Evolutionary conservation across 2,888 invertebrate genomes (phyloP), one percentile per base, ranked within the genome.

Genomic region (Adelphocoris suturalis): DNA sequence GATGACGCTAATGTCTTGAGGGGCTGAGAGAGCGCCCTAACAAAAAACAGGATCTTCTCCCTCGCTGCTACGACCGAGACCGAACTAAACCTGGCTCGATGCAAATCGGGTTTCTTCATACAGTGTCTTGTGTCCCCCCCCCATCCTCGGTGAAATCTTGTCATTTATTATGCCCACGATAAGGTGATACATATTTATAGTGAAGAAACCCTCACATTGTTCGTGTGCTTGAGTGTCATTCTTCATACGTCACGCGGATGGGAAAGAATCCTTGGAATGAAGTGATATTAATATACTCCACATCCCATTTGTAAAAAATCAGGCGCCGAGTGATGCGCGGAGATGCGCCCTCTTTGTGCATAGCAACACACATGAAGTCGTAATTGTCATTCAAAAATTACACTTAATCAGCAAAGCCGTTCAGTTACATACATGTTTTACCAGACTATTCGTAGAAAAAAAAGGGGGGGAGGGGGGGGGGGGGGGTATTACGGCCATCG

Each of bases 111-210:
- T 85, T 85, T 85, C 85, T 85, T 85, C 78, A 78, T 37, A 46
- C 78, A 46, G 37, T n/a, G 47, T 46, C 78, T 46, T 78, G 19
- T 19, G 16, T 37, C 46, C 46, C 78, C 47, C n/a, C n/a, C 78
- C 11, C 27, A 4, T 9, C 61, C 19, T 19, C 2, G 9, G 76
- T 76, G 37, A 11, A 28, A 78, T n/a, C 27, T 16, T 37, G 57
- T 85, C 61, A 85, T 61, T 85, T 85, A 37, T 37, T 37, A 85
- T 85, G 61, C 85, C 85, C 61, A 28, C 61, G 57, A 57, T 61
- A 68, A 55, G 37, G 85, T 61, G 61, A 85, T 85, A 85, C 85
- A 85, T 85, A 85, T 85, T 85, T 85, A 85, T 85, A 57, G 85
- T 85, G 85, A 85, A 28, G 85, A 57, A 85, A 85, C 78, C 46